Evolutionary conservation across 1,140 invertebrate species (phyloP).

Genomic region (Aculops lycopersici): DNA sequence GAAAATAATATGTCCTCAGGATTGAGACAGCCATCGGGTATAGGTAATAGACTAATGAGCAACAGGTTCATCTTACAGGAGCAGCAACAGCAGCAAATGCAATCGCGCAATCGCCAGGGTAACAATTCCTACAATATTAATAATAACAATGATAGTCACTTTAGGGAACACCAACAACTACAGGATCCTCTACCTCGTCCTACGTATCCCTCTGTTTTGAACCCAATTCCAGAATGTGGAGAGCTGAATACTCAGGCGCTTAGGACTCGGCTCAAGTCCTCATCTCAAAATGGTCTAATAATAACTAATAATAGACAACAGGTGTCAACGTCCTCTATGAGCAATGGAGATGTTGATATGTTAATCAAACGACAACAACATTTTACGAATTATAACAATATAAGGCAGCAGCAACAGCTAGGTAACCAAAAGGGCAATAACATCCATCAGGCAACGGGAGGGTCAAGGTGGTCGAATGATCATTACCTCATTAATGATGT

Average conservation of each 20-base stretch:
- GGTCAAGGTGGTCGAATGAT: background rate
- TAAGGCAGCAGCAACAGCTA: background rate
- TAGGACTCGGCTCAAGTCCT: background rate
- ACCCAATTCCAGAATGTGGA: background rate
- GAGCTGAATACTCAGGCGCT: background rate
- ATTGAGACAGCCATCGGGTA: no score
- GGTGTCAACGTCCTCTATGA: background rate
- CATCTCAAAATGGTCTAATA: background rate
- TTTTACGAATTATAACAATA: background rate
- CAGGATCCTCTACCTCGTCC: background rate
- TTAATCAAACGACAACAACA: background rate
- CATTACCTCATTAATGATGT: background rate
- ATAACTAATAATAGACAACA: no score
- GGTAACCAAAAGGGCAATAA: background rate
- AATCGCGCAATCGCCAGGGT: background rate
- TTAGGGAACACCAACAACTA: no score
- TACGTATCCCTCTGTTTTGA: no score
- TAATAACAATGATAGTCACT: background rate
- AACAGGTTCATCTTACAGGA: background rate
- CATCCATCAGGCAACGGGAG: background rate
- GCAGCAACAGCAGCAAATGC: background rate
- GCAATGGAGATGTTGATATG: background rate
- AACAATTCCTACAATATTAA: background rate
- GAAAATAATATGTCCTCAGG: no score
- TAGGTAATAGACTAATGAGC: background rate